These are phyloP conservation scores for Diadema setosum DNA, from an alignment of 35 echinoderm and acorn worm genomes.

Conservation along the genomic window DNA sequence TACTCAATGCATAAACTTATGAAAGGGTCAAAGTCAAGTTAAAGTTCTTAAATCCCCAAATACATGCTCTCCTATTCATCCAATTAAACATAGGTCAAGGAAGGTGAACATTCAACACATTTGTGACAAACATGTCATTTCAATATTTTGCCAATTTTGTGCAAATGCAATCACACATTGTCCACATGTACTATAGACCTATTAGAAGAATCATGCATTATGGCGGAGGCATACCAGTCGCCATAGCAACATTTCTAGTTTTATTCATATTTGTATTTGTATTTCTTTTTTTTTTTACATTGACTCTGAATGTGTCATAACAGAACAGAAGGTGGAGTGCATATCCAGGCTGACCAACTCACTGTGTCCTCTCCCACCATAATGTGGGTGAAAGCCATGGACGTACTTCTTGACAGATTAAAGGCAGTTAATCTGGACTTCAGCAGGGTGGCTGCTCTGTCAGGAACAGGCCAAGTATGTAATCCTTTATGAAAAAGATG, in stretches of 20 bases:
- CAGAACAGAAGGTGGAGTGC: conserved; percentile 75
- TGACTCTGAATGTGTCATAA: background rate
- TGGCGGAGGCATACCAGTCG: background rate
- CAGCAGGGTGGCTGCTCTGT: conserved; percentile 74
- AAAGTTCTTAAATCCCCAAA: too few relatives aligned
- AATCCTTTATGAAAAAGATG: background rate
- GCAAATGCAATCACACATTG: background rate
- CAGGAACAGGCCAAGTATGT: conserved; percentile 92
- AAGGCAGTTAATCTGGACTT: conserved; percentile 80
- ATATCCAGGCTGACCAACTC: conserved; percentile 64
- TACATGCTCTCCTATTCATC: too few relatives aligned
- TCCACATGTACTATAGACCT: background rate
- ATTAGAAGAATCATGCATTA: too few relatives aligned
- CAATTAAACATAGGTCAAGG: too few relatives aligned
- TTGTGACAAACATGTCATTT: too few relatives aligned
- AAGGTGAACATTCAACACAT: too few relatives aligned
- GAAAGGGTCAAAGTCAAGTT: too few relatives aligned
- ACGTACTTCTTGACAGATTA: conserved; percentile 75
- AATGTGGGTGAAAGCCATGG: conserved; percentile 97
- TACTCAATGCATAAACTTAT: too few relatives aligned
- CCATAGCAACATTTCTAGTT: background rate
- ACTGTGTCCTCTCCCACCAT: conserved; percentile 90
- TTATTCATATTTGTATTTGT: background rate
- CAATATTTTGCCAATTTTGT: background rate
- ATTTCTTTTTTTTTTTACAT: too few relatives aligned